These are phyloP conservation scores for Andricus curvator DNA, from an alignment of 2,888 invertebrate genomes.

Conservation along the genomic window DNA sequence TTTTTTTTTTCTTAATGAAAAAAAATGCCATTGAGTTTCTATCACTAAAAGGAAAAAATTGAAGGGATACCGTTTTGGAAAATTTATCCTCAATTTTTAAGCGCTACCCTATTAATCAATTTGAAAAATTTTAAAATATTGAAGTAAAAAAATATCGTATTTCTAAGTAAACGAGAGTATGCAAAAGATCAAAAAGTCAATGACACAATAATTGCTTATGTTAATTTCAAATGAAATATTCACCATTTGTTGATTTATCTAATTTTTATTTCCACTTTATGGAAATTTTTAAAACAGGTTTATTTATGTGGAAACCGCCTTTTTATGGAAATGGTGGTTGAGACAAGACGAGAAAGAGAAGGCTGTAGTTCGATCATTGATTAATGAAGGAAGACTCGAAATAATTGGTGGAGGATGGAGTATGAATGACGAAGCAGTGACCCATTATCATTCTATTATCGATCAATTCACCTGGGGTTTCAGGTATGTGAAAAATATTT, in stretches of 20 bases:
- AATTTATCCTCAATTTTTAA: too few relatives aligned
- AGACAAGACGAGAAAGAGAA: slow-evolving; percentile 81
- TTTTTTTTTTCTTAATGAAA: not conserved
- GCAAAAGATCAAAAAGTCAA: not conserved
- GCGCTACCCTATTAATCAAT: too few relatives aligned
- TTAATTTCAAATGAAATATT: not conserved
- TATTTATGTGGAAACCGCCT: slow-evolving; percentile 92
- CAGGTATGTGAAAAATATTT: slow-evolving; percentile 75
- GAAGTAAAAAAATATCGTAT: not conserved
- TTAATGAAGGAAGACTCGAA: slow-evolving; percentile 87
- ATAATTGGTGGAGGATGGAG: slow-evolving; percentile 90
- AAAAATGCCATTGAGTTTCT: not conserved
- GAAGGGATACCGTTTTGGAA: too few relatives aligned
- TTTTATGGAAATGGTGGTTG: slow-evolving; percentile 91
- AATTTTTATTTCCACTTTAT: not conserved
- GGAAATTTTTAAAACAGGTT: too few relatives aligned
- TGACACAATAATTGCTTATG: not conserved
- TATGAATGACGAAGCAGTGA: slow-evolving; percentile 90
- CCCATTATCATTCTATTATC: slow-evolving; percentile 86
- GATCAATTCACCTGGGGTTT: slow-evolving; percentile 89
- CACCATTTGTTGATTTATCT: not conserved
- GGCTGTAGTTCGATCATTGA: slow-evolving; percentile 80
- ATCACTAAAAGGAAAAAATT: too few relatives aligned
- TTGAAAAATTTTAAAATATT: too few relatives aligned
- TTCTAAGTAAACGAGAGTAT: not conserved